Conservation (phyloP, 2,113 vertebrate species). For the Melanostigma gelatinosum region DNA sequence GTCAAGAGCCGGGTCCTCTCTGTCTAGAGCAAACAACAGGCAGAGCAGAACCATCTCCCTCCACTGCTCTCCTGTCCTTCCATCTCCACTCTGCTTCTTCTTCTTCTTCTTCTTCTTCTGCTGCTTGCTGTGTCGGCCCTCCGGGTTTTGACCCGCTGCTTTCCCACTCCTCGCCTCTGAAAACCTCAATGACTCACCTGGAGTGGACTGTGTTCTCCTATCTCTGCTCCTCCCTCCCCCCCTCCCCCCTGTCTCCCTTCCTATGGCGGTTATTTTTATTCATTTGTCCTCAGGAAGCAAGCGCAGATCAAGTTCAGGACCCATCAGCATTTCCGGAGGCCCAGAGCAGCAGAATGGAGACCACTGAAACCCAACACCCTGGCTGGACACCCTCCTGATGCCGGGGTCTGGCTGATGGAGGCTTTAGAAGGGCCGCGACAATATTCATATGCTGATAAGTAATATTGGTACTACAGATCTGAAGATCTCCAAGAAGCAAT, state of each 20-base stretch:
- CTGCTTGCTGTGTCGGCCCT: not conserved
- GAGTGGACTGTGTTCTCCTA: constrained; percentile 25
- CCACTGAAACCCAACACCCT: constrained; percentile 71
- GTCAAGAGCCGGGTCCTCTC: constrained; percentile 3
- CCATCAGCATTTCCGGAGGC: constrained; percentile 80
- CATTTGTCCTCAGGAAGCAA: constrained; percentile 66
- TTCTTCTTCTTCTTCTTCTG: not conserved
- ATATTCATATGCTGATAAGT: not conserved
- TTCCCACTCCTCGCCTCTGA: not conserved
- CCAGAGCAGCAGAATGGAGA: constrained; percentile 69
- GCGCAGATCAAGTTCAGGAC: constrained; percentile 78
- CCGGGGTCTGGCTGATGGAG: not conserved
- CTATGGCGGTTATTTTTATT: constrained; percentile 77
- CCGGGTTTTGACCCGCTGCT: not conserved
- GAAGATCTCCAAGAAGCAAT: not conserved
- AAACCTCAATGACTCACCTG: constrained; percentile 34
- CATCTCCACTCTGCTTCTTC: not conserved
- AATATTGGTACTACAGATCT: not conserved
- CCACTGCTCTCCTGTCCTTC: not conserved
- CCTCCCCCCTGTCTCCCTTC: constrained; percentile 34
- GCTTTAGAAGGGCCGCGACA: constrained; percentile 25
- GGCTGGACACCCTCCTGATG: constrained; percentile 32
- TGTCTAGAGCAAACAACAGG: not conserved
- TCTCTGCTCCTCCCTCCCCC: constrained; percentile 26
- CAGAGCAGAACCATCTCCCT: not conserved